Conservation (phyloP, 2,113 vertebrate species). For the Callithrix jacchus region DNA sequence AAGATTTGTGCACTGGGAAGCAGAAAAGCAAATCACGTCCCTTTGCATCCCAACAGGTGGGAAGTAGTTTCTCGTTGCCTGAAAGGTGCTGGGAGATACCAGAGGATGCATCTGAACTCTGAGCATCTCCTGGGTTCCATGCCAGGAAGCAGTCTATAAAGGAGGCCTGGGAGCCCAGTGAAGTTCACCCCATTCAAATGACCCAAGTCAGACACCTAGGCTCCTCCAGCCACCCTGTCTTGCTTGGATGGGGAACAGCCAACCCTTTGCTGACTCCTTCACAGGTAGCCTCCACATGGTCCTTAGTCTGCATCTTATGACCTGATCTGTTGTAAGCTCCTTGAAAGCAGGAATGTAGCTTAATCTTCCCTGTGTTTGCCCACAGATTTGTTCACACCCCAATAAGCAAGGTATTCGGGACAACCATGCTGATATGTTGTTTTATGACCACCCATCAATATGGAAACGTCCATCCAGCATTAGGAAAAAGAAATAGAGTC, state of each 20-base stretch:
- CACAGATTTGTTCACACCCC: not conserved
- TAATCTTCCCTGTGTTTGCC: not conserved
- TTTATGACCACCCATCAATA: not conserved
- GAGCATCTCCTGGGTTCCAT: not conserved
- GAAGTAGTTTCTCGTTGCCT: not conserved
- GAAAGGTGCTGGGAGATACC: not conserved
- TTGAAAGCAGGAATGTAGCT: not conserved
- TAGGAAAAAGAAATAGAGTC: not conserved
- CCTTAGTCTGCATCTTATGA: not conserved
- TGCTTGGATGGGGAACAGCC: not conserved
- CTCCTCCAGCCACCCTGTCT: not conserved
- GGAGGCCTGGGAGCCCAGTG: not conserved
- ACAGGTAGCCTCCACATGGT: not conserved
- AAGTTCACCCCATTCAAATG: not conserved
- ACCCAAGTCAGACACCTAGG: not conserved
- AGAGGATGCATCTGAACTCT: not conserved
- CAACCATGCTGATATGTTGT: not conserved
- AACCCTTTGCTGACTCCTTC: not conserved
- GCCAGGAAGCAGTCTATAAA: not conserved
- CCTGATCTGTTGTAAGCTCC: not conserved
- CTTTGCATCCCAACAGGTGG: not conserved
- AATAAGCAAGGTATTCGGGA: not conserved
- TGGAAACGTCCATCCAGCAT: not conserved
- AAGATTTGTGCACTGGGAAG: slow-evolving; percentile 20
- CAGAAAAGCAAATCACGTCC: not conserved